A percentile compares a stretch with the other conserved stretches of the same genome.
Conservation (phyloP, 2,113 vertebrate species). For the Dolichotis patagonum region DNA sequence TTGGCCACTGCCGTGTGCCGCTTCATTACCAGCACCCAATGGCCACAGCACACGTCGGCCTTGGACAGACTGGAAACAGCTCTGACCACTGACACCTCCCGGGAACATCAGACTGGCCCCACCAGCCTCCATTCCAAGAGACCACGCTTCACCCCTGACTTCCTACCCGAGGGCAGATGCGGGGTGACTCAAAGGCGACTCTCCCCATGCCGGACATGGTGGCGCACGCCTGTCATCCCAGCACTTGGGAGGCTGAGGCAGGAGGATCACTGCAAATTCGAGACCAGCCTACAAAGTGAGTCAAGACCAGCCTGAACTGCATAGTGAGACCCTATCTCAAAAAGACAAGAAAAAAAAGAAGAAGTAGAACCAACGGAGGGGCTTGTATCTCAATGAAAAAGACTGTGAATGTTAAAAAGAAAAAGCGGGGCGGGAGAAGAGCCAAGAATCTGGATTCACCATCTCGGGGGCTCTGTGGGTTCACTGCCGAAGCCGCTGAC, state of each 20-base stretch:
- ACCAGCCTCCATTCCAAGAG: neutral
- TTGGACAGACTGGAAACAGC: slow-evolving; percentile 1
- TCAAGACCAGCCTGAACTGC: too few species aligned
- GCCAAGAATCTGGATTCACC: neutral
- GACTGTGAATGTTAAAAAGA: too few species aligned
- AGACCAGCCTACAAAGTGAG: too few species aligned
- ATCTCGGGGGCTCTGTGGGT: neutral
- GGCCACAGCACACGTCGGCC: neutral
- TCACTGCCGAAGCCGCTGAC: neutral
- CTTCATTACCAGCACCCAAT: neutral
- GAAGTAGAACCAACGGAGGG: neutral
- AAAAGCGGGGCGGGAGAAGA: too few species aligned
- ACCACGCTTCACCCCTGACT: neutral
- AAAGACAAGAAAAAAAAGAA: neutral
- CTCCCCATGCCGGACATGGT: neutral
- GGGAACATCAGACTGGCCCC: neutral
- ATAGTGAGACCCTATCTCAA: neutral
- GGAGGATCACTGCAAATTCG: neutral
- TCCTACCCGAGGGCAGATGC: neutral
- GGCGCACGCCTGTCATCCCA: neutral
- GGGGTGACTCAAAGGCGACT: neutral
- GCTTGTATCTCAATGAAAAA: too few species aligned
- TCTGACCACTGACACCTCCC: neutral
- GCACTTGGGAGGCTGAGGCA: neutral
- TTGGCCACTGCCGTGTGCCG: neutral